A percentile compares a stretch with the other conserved stretches of the same genome.
Conservation (phyloP, 2,113 vertebrate species). For the Opisthocomus hoazin region DNA sequence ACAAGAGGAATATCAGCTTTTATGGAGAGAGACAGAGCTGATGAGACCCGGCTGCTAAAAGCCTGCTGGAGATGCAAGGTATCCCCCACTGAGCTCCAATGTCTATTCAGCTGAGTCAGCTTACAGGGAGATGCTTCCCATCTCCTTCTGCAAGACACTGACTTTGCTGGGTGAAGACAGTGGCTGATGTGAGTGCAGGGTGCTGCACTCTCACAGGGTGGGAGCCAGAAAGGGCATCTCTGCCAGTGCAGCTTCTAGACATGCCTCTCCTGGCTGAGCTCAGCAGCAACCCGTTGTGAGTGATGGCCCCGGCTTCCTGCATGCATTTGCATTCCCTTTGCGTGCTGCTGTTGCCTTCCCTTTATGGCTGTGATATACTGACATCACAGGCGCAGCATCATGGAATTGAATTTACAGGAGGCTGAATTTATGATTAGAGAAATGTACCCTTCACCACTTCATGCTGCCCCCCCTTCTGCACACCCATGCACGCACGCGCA, state of each 20-base stretch:
- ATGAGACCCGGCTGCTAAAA: not conserved
- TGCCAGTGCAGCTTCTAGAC: not conserved
- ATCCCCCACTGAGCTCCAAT: not conserved
- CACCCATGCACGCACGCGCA: fast-evolving
- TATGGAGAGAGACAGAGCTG: not conserved
- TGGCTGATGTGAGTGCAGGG: not conserved
- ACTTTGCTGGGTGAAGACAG: not conserved
- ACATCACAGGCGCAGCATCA: not conserved
- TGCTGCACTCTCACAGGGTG: fast-evolving
- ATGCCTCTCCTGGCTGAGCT: not conserved
- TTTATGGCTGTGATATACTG: conserved; percentile 6
- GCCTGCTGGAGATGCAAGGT: not conserved
- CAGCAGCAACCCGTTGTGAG: not conserved
- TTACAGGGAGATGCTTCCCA: not conserved
- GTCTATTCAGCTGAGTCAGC: not conserved
- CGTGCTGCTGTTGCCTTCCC: not conserved
- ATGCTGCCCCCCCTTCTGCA: not conserved
- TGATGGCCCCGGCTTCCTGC: not conserved
- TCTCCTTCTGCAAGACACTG: not conserved
- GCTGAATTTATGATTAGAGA: not conserved
- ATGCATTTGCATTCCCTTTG: not conserved
- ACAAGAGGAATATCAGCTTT: not conserved
- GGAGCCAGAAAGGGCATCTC: not conserved
- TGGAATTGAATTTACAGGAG: not conserved
- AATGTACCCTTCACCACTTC: not conserved